A percentile compares a stretch with the other conserved stretches of the same genome.
Evolutionary conservation across 2,113 vertebrate species (phyloP).

Genomic region (Hemicordylus capensis): DNA sequence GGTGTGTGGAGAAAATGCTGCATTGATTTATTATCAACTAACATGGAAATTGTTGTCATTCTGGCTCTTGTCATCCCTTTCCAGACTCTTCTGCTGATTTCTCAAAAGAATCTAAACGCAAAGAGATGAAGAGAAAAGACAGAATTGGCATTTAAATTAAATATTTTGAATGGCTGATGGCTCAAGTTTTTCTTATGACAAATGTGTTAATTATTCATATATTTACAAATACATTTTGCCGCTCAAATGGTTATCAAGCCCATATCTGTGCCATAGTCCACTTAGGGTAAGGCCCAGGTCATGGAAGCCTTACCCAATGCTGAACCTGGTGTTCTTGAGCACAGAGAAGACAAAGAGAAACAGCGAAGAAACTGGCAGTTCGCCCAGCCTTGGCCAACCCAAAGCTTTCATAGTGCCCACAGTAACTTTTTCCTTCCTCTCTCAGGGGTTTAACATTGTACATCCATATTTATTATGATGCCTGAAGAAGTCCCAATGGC

Average conservation of each 20-base stretch:
- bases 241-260: too few species aligned
- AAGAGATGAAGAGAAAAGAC: slow-evolving; percentile 49
- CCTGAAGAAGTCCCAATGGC: too few species aligned
- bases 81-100: slow-evolving; percentile 1
- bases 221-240: background rate
- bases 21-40: slow-evolving; percentile 53
- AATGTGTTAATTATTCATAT: background rate
- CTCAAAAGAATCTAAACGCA: slow-evolving; percentile 46
- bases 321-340: too few species aligned
- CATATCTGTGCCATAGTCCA: background rate
- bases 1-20: slow-evolving; percentile 26
- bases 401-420: too few species aligned
- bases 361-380: too few species aligned
- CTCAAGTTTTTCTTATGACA: slow-evolving; percentile 37
- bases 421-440: too few species aligned
- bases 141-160: slow-evolving; percentile 60
- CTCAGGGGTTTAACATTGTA: too few species aligned
- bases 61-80: slow-evolving; percentile 10
- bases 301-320: background rate
- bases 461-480: too few species aligned
- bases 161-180: slow-evolving; percentile 38
- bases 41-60: slow-evolving; percentile 56
- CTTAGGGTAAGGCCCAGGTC: background rate
- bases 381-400: slow-evolving; percentile 34
- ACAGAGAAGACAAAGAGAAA: background rate